Evolutionary conservation across 2,113 vertebrate species (phyloP).

Genomic region (Oryzias celebensis): DNA sequence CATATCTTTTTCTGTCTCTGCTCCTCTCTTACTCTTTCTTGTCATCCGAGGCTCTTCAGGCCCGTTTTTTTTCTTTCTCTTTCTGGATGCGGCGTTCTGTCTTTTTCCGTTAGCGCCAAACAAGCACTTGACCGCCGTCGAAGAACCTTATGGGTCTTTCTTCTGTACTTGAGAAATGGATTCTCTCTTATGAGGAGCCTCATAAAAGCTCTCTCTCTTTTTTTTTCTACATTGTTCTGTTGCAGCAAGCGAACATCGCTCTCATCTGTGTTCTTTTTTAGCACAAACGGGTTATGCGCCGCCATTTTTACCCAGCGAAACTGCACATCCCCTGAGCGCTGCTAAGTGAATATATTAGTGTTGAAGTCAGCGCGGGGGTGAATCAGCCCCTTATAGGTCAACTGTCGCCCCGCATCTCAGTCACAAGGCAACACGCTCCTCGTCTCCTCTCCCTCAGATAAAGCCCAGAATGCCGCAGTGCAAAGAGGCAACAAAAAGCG

Average conservation of each 20-base stretch:
- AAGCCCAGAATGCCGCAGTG: slow-evolving; percentile 9
- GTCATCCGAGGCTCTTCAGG: slow-evolving; percentile 42
- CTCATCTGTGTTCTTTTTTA: slow-evolving; percentile 14
- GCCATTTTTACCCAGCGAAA: slow-evolving; percentile 39
- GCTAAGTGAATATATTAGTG: slow-evolving; percentile 76
- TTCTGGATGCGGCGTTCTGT: slow-evolving; percentile 38
- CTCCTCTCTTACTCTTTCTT: slow-evolving; percentile 55
- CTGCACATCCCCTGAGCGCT: slow-evolving; percentile 62
- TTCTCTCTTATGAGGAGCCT: background rate
- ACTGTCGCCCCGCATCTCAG: slow-evolving; percentile 76
- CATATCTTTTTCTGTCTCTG: slow-evolving; percentile 53
- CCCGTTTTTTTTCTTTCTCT: slow-evolving; percentile 25
- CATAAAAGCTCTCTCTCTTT: background rate
- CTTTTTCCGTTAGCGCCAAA: slow-evolving; percentile 16
- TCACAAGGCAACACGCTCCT: slow-evolving; percentile 61
- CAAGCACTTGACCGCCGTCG: slow-evolving; percentile 34
- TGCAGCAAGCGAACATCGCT: background rate
- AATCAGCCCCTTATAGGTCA: slow-evolving; percentile 80
- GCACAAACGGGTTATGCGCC: slow-evolving; percentile 6
- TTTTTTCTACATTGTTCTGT: background rate
- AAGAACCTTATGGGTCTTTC: slow-evolving; percentile 28
- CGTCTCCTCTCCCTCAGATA: slow-evolving; percentile 34
- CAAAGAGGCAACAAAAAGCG: slow-evolving; percentile 7
- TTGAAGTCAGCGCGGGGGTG: slow-evolving; percentile 72
- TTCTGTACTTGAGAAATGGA: slow-evolving; percentile 21